A percentile compares a stretch with the other conserved stretches of the same genome.
Conservation (phyloP, 2,888 invertebrate genomes). For the Oscheius sp. region DNA sequence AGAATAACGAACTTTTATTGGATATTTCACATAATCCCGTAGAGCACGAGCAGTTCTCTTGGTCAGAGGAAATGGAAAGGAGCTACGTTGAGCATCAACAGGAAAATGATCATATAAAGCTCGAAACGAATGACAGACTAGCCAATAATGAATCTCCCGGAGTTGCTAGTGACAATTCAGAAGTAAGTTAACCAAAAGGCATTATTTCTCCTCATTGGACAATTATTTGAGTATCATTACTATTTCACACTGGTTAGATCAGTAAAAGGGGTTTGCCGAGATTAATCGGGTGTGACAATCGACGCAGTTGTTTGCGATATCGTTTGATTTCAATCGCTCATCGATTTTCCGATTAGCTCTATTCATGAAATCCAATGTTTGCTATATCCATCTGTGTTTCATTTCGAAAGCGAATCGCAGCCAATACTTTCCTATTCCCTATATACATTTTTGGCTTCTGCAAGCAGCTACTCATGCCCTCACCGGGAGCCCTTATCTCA, state of each 20-base stretch:
- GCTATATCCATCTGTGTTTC: not conserved
- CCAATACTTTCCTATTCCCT: not conserved
- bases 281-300: slow-evolving; percentile 14
- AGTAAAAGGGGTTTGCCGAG: not conserved
- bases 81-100: slow-evolving; percentile 3
- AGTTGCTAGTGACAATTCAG: slow-evolving; percentile 49
- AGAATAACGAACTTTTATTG: slow-evolving; percentile 25
- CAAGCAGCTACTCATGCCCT: not conserved
- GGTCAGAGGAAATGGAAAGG: slow-evolving; percentile 55
- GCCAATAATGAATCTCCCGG: slow-evolving; percentile 52
- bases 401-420: too few relatives aligned
- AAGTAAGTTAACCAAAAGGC: slow-evolving; percentile 33
- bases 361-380: not conserved
- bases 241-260: not conserved
- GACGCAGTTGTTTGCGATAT: not conserved
- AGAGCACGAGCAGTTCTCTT: slow-evolving; percentile 37
- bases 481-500: not conserved
- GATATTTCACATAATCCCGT: slow-evolving; percentile 21
- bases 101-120: not conserved
- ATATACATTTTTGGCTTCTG: not conserved
- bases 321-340: not conserved
- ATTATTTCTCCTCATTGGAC: not conserved
- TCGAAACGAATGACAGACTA: slow-evolving; percentile 22
- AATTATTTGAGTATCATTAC: not conserved
- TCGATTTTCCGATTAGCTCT: not conserved